Conservation (phyloP, 1,140 invertebrate species). For the Eurosta solidaginis region DNA sequence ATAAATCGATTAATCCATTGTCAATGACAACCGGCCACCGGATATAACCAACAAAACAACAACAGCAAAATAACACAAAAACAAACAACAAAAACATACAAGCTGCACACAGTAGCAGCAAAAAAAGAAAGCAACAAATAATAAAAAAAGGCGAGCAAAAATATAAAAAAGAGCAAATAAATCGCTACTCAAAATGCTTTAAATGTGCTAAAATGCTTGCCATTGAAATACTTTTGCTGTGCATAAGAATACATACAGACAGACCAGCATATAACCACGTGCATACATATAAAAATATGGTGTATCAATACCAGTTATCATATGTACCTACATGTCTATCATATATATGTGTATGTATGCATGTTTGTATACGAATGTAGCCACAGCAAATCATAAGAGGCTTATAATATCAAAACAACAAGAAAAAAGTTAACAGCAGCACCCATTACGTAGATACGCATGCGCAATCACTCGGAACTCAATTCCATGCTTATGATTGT, state of each 20-base stretch:
- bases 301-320: too few species aligned
- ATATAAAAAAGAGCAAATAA: neutral
- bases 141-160: neutral
- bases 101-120: neutral
- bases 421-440: too few species aligned
- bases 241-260: neutral
- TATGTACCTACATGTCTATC: too few species aligned
- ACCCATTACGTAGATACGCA: neutral
- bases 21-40: constrained; percentile 12
- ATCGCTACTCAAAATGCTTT: neutral
- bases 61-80: neutral
- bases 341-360: too few species aligned
- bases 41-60: neutral
- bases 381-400: neutral
- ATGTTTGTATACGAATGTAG: too few species aligned
- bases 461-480: too few species aligned
- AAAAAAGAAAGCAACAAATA: neutral
- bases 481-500: too few species aligned
- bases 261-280: neutral
- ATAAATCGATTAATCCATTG: constrained; percentile 28
- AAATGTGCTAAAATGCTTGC: constrained; percentile 22
- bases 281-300: neutral
- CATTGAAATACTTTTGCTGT: constrained; percentile 26
- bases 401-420: neutral
- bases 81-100: constrained; percentile 1